These are phyloP conservation scores for Syngnathus acus DNA, from an alignment of 2,797 vertebrate genomes.

Conservation along the genomic window DNA sequence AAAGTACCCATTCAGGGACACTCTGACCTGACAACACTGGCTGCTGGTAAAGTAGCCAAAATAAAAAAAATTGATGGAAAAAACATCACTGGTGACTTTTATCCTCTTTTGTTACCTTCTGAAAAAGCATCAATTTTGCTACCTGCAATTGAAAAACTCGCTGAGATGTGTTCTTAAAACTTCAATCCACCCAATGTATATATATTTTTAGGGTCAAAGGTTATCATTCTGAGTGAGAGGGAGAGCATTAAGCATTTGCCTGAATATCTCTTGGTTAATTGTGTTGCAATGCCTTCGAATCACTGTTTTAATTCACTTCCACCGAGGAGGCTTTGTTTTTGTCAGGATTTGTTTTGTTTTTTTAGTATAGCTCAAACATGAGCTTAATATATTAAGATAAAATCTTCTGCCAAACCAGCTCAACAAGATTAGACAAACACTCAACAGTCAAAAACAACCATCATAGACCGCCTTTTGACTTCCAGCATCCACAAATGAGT, in stretches of 20 bases:
- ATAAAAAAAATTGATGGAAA: background rate
- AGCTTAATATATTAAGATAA: background rate
- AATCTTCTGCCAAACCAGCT: background rate
- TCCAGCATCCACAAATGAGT: background rate
- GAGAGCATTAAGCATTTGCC: background rate
- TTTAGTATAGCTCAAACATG: background rate
- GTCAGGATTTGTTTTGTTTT: background rate
- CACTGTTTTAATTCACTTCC: background rate
- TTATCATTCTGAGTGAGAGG: background rate
- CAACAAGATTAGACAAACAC: background rate
- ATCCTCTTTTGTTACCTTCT: background rate
- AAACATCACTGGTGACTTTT: background rate
- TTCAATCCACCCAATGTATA: background rate
- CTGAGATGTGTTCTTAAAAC: conserved; percentile 8
- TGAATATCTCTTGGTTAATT: too few relatives aligned
- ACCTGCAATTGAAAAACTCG: conserved; percentile 17
- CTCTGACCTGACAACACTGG: background rate
- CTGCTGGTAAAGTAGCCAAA: background rate
- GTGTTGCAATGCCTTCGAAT: too few relatives aligned
- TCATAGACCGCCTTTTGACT: background rate
- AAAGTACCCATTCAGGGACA: background rate
- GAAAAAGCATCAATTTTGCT: conserved; percentile 15
- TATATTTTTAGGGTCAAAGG: too few relatives aligned
- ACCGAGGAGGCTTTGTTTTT: background rate
- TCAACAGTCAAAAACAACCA: background rate